Conservation (phyloP, 1,140 invertebrate species). For the Periplaneta americana region DNA sequence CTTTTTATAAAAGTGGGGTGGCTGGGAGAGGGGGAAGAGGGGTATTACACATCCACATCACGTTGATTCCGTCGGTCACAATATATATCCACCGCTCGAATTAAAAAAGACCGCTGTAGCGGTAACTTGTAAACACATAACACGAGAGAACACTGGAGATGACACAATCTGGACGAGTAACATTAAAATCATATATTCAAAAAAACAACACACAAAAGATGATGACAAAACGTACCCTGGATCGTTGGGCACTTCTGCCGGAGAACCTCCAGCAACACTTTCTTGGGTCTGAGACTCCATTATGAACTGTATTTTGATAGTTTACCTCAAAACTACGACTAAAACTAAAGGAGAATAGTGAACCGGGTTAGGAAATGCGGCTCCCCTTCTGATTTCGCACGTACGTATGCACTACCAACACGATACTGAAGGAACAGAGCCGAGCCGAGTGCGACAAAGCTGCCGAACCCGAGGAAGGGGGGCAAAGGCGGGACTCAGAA, state of each 20-base stretch:
- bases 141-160: not conserved
- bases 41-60: not conserved
- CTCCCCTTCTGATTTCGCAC: constrained; percentile 51
- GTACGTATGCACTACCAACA: constrained; percentile 63
- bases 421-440: constrained; percentile 51
- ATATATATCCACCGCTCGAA: too few relatives aligned
- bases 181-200: not conserved
- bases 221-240: constrained; percentile 63
- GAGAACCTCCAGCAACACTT: constrained; percentile 63
- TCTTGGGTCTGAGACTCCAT: constrained; percentile 71
- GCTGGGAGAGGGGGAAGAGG: too few relatives aligned
- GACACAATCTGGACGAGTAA: too few relatives aligned
- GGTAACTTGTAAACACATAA: not conserved
- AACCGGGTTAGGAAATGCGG: constrained; percentile 50
- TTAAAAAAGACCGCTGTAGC: too few relatives aligned
- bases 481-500: constrained; percentile 8
- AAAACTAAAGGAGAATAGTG: constrained; percentile 53
- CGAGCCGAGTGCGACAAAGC: not conserved
- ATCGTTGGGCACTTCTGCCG: constrained; percentile 82
- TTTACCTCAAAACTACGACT: constrained; percentile 44
- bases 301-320: constrained; percentile 25
- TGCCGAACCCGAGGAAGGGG: not conserved
- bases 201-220: not conserved
- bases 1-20: too few relatives aligned
- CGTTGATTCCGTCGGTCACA: not conserved